Percentiles rank a stretch among this genome's conserved stretches.
These are phyloP conservation scores for Rhabdornis inornatus DNA, from an alignment of 2,113 vertebrate species.

Conservation along the genomic window DNA sequence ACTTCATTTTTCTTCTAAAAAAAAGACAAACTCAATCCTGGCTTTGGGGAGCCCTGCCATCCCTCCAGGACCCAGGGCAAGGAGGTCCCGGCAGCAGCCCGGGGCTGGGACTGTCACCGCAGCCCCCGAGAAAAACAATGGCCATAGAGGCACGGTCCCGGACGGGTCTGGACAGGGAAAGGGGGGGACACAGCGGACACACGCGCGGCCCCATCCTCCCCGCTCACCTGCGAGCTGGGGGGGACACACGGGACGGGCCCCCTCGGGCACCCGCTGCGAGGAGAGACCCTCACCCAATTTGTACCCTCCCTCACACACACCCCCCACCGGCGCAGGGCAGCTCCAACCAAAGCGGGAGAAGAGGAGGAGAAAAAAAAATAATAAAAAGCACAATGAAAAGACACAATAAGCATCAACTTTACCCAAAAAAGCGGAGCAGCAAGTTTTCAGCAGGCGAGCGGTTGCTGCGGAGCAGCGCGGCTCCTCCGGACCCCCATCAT, in stretches of 20 bases:
- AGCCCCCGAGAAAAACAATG: neutral
- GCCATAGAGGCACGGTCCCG: neutral
- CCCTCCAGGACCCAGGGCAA: neutral
- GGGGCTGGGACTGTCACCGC: conserved; percentile 4
- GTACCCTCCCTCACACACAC: neutral
- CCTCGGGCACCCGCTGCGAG: neutral
- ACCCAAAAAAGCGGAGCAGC: conserved; percentile 49
- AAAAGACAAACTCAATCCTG: neutral
- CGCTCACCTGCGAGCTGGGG: neutral
- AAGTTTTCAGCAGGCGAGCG: conserved; percentile 54
- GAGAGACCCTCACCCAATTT: neutral
- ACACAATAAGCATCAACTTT: conserved; percentile 58
- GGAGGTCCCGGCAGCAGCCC: neutral
- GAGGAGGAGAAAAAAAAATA: neutral
- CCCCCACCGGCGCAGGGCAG: neutral
- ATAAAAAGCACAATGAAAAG: neutral
- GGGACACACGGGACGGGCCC: neutral
- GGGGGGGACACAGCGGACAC: neutral
- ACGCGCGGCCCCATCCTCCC: neutral
- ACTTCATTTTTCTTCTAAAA: neutral
- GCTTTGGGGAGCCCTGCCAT: neutral
- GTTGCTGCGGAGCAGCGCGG: conserved; percentile 16
- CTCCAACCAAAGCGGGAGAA: neutral
- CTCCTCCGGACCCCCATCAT: conserved; percentile 58
- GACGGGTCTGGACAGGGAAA: neutral